Evolutionary conservation across 2,888 invertebrate species (phyloP), one percentile per base, ranked within the genome.

Genomic region (Cheilosia grossa): DNA sequence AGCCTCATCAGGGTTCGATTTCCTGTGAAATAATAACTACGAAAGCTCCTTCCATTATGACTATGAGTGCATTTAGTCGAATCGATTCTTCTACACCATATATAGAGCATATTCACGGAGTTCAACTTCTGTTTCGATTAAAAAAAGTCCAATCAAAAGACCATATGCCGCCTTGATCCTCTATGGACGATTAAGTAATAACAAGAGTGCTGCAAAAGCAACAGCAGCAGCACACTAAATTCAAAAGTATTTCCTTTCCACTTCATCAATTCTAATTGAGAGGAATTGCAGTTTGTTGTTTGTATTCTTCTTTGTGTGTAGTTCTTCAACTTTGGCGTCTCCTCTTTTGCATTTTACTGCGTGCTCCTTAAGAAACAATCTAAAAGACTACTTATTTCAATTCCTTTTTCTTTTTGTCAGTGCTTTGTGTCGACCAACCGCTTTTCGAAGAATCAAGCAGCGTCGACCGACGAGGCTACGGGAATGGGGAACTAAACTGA

Each of bases 221-320:
- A 2, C 37, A 30, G 7, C 30, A 30, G 37, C 37, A 37, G 70
- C 81, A 77, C 75, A 77, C 81, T 85, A 77, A 81, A 81, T 81
- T 81, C 81, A 85, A 81, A 85, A 85, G 81, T 85, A 85, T 85
- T 85, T 81, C 85, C 85, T 85, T 85, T 85, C 85, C 85, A 85
- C 85, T 85, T 77, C 85, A 85, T 85, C 85, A 85, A 85, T 85
- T 85, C 85, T 85, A 85, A 85, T 85, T 85, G 85, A 85, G 81
- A 85, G 81, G 75, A 85, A 85, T 85, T 85, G 85, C 85, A 85
- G 81, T 85, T 81, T 85, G 77, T 85, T 80, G 75, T 80, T 85
- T 66, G 70, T 82, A 21, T 42, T 75, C 67, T 37, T 75, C 75
- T 72, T 67, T 54, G 49, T 47, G 51, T 51, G 37, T 33, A 49